A percentile compares a stretch with the other conserved stretches of the same genome.
These are phyloP conservation scores for Trachops cirrhosus DNA, from an alignment of 2,797 vertebrate species.

Conservation along the genomic window DNA sequence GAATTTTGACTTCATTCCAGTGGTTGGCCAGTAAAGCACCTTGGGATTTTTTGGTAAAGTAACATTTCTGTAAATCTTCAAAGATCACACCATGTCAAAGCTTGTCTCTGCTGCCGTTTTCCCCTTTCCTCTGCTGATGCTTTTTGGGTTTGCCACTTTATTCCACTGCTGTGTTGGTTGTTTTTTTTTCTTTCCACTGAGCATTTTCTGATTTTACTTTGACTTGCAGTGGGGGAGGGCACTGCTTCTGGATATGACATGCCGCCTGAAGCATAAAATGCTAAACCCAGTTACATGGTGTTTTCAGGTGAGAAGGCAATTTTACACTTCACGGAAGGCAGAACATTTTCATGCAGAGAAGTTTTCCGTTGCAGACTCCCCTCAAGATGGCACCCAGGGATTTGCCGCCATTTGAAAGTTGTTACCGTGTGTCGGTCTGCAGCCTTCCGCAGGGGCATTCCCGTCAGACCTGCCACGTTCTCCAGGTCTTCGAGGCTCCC, in stretches of 20 bases:
- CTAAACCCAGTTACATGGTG: not conserved
- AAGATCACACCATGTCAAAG: not conserved
- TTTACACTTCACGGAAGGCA: not conserved
- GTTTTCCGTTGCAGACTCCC: slow-evolving; percentile 9
- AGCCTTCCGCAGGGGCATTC: not conserved
- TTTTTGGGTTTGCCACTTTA: slow-evolving; percentile 23
- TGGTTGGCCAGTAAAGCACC: slow-evolving; percentile 4
- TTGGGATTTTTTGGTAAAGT: slow-evolving; percentile 40
- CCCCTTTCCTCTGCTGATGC: not conserved
- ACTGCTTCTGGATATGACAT: slow-evolving; percentile 12
- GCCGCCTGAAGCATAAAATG: not conserved
- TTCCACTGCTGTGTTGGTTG: not conserved
- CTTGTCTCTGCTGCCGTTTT: not conserved
- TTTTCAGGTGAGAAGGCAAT: slow-evolving; percentile 31
- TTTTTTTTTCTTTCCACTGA: not conserved
- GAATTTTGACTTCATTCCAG: slow-evolving; percentile 63
- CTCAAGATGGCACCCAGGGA: not conserved
- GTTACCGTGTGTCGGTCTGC: not conserved
- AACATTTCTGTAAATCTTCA: slow-evolving; percentile 25
- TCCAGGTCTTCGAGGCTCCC: not conserved
- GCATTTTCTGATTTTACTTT: slow-evolving; percentile 39
- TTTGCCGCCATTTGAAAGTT: not conserved
- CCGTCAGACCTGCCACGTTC: fast-evolving
- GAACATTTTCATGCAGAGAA: not conserved
- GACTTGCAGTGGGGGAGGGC: not conserved